Base-by-base conservation (phyloP, 53 echinoderm and acorn worm species). In the Antedon mediterranea region DNA sequence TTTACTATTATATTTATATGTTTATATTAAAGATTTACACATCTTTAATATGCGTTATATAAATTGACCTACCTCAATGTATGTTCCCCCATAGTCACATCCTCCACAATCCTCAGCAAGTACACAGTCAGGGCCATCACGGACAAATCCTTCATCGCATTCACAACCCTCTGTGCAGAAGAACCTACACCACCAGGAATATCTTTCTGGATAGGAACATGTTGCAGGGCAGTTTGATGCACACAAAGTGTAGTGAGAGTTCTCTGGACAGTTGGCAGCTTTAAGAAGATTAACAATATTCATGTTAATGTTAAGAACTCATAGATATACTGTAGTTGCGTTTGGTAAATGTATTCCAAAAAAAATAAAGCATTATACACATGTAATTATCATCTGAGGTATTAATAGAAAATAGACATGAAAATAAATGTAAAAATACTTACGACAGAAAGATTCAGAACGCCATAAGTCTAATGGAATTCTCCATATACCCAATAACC, bases 191-290 rank as follows among this genome's bases (percentile, higher is more conserved):
- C 9, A 23, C 7, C 7, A 57, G 2, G 57, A 57, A 8, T 23
- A 57, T 2, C 9, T 1, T 15, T 2, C 23, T 11, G 7, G 57
- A 2, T 90, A 73, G 27, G 71, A 76, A 42, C 93, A 93, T 1
- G 85, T 85, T 32, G 80, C 75, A 42, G 90, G 90, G 71, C 93
- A 93, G 3, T 82, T 83, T 2, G 84, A 71, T 14, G 85, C 77
- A 43, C 90, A 90, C 30, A 85, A 41, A 18, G 71, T 81, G 88
- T 90, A 93, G 26, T 23, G 23, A 28, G 90, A 86, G 76, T 82
- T 81, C 0, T 33, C 31, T 30, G 79, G 84, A 73, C 90, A 86
- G 6, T 31, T 0, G 14, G 74, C 29, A 33, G 71, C 86, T 86
- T 11, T 23, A 57, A 23, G 23, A 37, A 37, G n/a, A n/a, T n/a